Evolutionary conservation across 2,797 vertebrate genomes (phyloP), one percentile per base, ranked within the genome.

Genomic region (Gambusia yucatana): DNA sequence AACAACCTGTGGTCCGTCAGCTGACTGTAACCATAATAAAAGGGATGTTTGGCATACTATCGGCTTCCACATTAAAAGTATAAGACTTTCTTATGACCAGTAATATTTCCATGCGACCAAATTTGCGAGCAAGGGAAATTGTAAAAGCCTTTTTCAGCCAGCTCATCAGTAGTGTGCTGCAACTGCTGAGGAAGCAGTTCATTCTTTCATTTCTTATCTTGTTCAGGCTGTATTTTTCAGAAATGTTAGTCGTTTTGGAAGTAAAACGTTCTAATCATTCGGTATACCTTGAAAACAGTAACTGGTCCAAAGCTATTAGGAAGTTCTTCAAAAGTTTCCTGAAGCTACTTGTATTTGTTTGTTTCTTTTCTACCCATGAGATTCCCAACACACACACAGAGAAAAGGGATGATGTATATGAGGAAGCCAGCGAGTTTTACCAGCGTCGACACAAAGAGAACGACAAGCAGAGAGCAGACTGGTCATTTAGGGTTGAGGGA

Each of bases 391-490:
- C 36, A 69, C 41, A n/a, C 39, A 6, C 22, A 0, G 41, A 44
- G n/a, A 44, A 25, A 44, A 25, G 41, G 41, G 70, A 50, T 50
- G 39, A 48, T 57, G 77, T 61, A 76, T 70, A 79, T 73, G 0
- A 65, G 72, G 78, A 44, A 84, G 71, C 79, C 88, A 86, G 83
- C 83, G 82, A 83, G 83, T 77, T 59, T 0, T 81, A 80, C 77
- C 63, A 70, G 63, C 11, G 30, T 76, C 39, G 59, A 73, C 65
- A 39, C 73, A 59, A 72, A 85, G 78, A 63, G n/a, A 79, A 75
- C 50, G 33, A 67, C 52, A 48, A 59, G 80, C 72, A 82, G 78
- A 81, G 89, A 91, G 86, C 91, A 91, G 89, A 87, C 78, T 43
- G 84, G 87, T 80, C 77, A 46, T 87, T 86, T 57, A 72, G 81